These are phyloP conservation scores for Phainopepla nitens DNA, from an alignment of 2,113 vertebrate genomes.

Conservation along the genomic window DNA sequence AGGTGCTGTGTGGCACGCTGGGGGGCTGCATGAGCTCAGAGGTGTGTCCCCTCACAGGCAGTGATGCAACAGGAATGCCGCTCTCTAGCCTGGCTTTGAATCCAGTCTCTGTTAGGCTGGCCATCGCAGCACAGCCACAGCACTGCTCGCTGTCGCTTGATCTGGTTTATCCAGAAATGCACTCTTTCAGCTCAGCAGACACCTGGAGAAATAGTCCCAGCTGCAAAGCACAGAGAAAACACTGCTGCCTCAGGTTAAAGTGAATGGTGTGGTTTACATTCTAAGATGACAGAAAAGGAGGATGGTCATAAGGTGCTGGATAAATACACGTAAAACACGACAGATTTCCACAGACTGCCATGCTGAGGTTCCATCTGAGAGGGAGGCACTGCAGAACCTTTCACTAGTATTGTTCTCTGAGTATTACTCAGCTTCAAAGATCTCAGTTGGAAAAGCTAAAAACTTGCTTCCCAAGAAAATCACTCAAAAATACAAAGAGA, in stretches of 20 bases:
- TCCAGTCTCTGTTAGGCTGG: background rate
- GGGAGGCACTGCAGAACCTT: background rate
- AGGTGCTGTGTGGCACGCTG: rapidly evolving
- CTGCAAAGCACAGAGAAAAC: background rate
- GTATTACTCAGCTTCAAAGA: background rate
- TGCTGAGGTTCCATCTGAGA: background rate
- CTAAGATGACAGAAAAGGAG: background rate
- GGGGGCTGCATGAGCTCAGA: background rate
- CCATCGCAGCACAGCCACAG: background rate
- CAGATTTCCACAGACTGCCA: background rate
- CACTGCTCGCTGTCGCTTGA: rapidly evolving
- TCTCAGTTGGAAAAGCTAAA: background rate
- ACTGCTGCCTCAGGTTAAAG: background rate
- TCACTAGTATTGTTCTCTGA: background rate
- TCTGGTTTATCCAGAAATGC: background rate
- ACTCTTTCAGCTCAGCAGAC: background rate
- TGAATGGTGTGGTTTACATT: background rate
- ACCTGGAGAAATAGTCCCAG: background rate
- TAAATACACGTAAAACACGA: background rate
- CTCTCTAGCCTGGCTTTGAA: background rate
- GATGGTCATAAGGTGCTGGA: background rate
- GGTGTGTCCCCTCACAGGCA: rapidly evolving
- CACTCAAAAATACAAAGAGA: background rate
- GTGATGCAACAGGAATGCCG: rapidly evolving
- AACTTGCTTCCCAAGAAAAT: background rate